Evolutionary conservation across 2,113 vertebrate genomes (phyloP).

Genomic region (Chloropsis cyanopogon): DNA sequence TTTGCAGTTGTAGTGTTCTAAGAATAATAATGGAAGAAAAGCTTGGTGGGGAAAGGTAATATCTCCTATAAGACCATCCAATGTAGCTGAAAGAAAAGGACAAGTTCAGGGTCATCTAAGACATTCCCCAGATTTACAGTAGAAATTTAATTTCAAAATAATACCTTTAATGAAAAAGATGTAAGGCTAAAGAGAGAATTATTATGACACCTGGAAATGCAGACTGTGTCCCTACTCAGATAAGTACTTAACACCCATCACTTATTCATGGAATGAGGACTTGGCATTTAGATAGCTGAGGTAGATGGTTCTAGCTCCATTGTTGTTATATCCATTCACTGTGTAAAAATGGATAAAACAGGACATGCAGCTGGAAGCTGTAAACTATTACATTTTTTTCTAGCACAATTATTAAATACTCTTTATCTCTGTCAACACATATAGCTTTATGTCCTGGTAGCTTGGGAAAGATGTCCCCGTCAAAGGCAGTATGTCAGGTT

Average conservation of each 20-base stretch:
- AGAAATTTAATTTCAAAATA: slow-evolving; percentile 12
- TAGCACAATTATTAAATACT: background rate
- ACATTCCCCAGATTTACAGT: background rate
- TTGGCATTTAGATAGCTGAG: background rate
- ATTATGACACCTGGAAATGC: background rate
- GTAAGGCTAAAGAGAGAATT: background rate
- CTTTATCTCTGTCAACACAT: background rate
- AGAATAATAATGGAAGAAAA: slow-evolving; percentile 37
- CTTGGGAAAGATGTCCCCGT: background rate
- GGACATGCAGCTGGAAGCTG: background rate
- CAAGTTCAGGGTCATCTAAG: slow-evolving; percentile 12
- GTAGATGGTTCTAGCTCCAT: background rate
- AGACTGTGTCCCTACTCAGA: background rate
- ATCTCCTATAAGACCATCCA: background rate
- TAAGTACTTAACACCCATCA: background rate
- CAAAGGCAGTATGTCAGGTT: background rate
- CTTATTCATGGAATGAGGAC: background rate
- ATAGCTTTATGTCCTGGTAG: background rate
- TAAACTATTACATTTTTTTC: background rate
- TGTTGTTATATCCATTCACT: background rate
- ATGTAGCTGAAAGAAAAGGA: slow-evolving; percentile 15
- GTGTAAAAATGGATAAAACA: background rate
- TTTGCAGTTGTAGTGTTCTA: slow-evolving; percentile 7
- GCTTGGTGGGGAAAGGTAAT: background rate
- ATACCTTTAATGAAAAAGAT: background rate